Evolutionary conservation across 1,140 invertebrate species (phyloP), one percentile per base, ranked within the genome.

Genomic region (Paralvinella palmiformis): DNA sequence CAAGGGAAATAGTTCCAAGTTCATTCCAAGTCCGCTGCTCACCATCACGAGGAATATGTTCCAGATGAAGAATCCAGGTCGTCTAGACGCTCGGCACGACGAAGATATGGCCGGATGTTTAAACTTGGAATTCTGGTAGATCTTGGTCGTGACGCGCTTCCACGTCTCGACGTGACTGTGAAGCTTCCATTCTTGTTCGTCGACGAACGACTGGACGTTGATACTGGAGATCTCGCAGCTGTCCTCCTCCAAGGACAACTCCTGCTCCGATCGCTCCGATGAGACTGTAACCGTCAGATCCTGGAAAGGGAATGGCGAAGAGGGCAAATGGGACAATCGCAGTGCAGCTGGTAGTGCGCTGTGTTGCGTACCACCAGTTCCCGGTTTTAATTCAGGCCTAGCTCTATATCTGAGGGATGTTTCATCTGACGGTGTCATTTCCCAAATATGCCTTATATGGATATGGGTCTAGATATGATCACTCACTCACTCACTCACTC

Each of bases 121-220:
- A 50, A 59, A 56, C 33, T 61, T 61, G 20, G 64, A 66, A 32
- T 66, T 61, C 35, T 62, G 74, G 72, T 32, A 79, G 69, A 59
- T 77, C 74, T 62, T 73, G 70, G 59, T 72, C 69, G n/a, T 70
- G 69, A 70, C 45, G 2, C 59, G 32, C 37, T 66, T 66, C 64
- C 59, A 61, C 29, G 77, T 76, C 65, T 80, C 76, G 3, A 76
- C 77, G 63, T 80, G 78, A 32, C 73, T 73, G 69, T 80, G 79
- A n/a, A 80, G 69, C 60, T 73, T 70, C 78, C 78, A 80, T 62
- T 80, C 78, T 65, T 80, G 78, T 72, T 80, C 78, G 65, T 80
- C 79, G 5, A 81, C 78, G 65, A 81, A 81, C 5, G 77, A 78
- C 59, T 79, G 77, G 59, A 74, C 75, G 65, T 80, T 79, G 17